Evolutionary conservation across 1,140 invertebrate species (phyloP).

Genomic region (Drosophila auraria): DNA sequence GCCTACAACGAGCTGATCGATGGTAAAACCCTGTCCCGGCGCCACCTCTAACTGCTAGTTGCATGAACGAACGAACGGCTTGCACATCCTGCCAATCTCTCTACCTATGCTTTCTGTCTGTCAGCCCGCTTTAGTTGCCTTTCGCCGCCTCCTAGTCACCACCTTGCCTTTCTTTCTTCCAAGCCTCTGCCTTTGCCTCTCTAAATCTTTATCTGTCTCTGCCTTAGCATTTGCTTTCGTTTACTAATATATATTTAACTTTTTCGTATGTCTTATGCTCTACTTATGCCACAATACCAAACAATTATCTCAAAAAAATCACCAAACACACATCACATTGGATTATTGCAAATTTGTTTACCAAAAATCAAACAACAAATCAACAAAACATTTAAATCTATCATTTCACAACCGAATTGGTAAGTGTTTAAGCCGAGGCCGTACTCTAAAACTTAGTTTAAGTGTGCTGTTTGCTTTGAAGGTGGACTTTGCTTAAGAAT

Average conservation of each 20-base stretch:
- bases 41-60: conserved; percentile 31
- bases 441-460: conserved; percentile 45
- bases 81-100: conserved; percentile 25
- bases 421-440: conserved; percentile 69
- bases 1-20: conserved; percentile 96
- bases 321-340: conserved; percentile 61
- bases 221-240: conserved; percentile 60
- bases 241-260: conserved; percentile 72
- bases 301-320: conserved; percentile 46
- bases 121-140: conserved; percentile 22
- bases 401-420: conserved; percentile 76
- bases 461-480: conserved; percentile 47
- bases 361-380: conserved; percentile 57
- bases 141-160: conserved; percentile 29
- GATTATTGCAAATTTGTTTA: conserved; percentile 72
- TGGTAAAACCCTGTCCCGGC: conserved; percentile 87
- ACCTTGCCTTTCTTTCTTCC: conserved; percentile 21
- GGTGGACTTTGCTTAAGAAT: background rate
- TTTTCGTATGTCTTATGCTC: conserved; percentile 75
- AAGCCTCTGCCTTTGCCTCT: conserved; percentile 25
- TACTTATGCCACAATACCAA: conserved; percentile 64
- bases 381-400: conserved; percentile 52
- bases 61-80: conserved; percentile 46
- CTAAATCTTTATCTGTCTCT: conserved; percentile 13
- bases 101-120: conserved; percentile 37